Evolutionary conservation across 2,113 vertebrate genomes (phyloP), one percentile per base, ranked within the genome.

Genomic region (Coptodon bakossiorum): DNA sequence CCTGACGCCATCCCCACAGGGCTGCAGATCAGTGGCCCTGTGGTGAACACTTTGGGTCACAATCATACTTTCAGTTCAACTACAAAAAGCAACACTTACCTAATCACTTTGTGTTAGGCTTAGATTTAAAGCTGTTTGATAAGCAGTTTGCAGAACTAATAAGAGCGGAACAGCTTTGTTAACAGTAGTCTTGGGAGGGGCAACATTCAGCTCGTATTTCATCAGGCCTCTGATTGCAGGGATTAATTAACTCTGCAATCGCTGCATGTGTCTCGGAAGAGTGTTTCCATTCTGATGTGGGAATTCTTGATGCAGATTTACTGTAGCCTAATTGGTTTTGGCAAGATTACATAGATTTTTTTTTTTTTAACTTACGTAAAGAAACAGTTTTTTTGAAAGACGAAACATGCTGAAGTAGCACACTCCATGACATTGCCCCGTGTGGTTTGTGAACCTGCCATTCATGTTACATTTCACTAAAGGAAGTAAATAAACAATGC

Each of bases 321-420:
- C 90, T 94, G 88, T 84, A 94, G 93, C 91, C 85, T 95, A 97
- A 96, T 96, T 96, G 94, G 92, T 95, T 97, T 94, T 90, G 92
- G 96, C 91, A 92, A 95, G 95, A 93, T 95, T 96, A 90, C 89
- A 94, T 83, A 93, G 91, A 95, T 93, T 93, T 91, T 90, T 91
- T 84, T 40, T 56, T 38, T 38, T 66, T n/a, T 6, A 94, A 95
- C 91, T 93, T 86, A 92, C 92, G 93, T 96, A 89, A 93, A 95
- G 93, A 88, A 95, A 92, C 81, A 89, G 92, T 94, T 80, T 85
- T 90, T 91, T 92, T 88, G 84, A 90, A 86, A 91, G 91, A 63
- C 34, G 2, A 22, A 84, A 91, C 91, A 57, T 48, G 86, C 88
- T 90, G 53, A 92, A 79, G 13, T 19, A 22, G 36, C 85, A 85